Percentiles rank a stretch among this genome's conserved stretches.
Evolutionary conservation across 2,888 invertebrate genomes (phyloP).

Genomic region (Suillia variegata): DNA sequence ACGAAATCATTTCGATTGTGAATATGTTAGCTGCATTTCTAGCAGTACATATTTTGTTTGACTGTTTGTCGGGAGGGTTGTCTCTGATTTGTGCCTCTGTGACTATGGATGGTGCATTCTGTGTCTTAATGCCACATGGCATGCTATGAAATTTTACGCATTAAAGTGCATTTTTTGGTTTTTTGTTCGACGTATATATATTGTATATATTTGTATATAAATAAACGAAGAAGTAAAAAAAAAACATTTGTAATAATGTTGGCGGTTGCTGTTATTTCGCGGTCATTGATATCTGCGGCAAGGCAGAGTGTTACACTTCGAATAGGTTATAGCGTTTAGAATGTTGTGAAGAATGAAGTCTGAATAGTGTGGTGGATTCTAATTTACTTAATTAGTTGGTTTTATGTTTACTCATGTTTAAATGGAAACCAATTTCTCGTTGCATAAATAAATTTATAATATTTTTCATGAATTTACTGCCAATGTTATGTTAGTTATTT

Average conservation of each 20-base stretch:
- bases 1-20: background rate
- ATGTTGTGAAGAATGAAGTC: no score
- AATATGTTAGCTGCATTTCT: background rate
- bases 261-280: background rate
- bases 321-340: no score
- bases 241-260: background rate
- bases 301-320: background rate
- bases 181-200: background rate
- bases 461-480: no score
- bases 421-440: no score
- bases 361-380: no score
- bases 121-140: background rate
- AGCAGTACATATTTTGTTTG: background rate
- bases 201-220: no score
- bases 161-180: no score
- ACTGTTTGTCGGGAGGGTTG: background rate
- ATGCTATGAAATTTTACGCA: background rate
- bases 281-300: conserved; percentile 1
- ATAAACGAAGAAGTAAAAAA: no score
- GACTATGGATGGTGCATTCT: background rate
- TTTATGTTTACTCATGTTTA: no score
- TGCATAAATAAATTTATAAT: no score
- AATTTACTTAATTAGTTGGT: no score
- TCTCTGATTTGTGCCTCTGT: background rate
- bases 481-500: no score